Evolutionary conservation across 2,113 vertebrate species (phyloP).

Genomic region (Myiopsitta monachus): DNA sequence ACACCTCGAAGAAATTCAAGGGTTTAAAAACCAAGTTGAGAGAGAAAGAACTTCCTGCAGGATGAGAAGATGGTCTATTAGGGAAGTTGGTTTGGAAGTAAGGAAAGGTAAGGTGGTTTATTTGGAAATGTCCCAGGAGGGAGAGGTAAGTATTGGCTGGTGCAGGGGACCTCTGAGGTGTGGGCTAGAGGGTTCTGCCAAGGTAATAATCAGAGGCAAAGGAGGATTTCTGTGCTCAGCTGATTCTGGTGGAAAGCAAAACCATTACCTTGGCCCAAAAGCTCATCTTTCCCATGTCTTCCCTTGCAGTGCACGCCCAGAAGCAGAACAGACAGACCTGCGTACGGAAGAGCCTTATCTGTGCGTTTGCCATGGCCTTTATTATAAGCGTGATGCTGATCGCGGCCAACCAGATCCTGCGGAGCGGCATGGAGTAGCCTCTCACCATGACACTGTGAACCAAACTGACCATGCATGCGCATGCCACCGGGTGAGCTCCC

Average conservation of each 20-base stretch:
- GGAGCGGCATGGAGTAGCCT: slow-evolving; percentile 97
- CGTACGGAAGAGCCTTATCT: slow-evolving; percentile 98
- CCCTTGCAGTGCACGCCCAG: slow-evolving; percentile 87
- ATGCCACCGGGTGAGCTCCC: slow-evolving; percentile 81
- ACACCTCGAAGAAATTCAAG: neutral
- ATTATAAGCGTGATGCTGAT: slow-evolving; percentile 99
- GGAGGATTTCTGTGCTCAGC: neutral
- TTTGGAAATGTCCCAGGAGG: neutral
- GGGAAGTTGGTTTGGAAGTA: neutral
- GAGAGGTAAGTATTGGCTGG: neutral
- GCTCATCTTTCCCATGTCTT: neutral
- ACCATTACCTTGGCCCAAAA: fast-evolving
- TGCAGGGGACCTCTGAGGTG: neutral
- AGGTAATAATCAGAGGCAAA: neutral
- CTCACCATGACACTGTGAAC: slow-evolving; percentile 75
- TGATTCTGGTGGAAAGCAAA: neutral
- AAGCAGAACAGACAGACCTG: slow-evolving; percentile 99
- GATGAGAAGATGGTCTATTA: neutral
- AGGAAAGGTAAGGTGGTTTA: neutral
- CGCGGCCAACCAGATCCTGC: slow-evolving; percentile 98
- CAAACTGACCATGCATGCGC: slow-evolving; percentile 84
- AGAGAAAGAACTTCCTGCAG: neutral
- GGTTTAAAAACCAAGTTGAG: neutral
- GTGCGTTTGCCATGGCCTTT: slow-evolving; percentile 99
- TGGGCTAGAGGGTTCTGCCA: neutral